Percentiles rank a stretch among this genome's conserved stretches.
phyloP scores from a whole-genome alignment of 2,888 invertebrate species.

The Lissocephala sabroskyi region DNA sequence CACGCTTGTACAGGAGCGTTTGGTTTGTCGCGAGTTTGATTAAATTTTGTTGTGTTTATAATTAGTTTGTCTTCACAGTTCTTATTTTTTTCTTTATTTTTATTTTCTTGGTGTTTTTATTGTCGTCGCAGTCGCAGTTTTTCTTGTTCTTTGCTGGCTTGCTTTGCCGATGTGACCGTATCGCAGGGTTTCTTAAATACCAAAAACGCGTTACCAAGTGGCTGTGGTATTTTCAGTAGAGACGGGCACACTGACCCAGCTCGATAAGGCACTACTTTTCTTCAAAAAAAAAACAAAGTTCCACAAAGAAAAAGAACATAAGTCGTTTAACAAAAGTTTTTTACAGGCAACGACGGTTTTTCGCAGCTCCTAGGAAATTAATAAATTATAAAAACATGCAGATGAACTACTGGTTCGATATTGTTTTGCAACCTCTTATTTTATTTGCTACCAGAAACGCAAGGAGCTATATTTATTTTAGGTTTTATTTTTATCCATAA shows the following conservation, averaged over 20 bases:
- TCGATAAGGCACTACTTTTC: constrained; percentile 25
- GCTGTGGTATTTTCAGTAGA: neutral
- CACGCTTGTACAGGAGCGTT: neutral
- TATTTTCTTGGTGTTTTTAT: constrained; percentile 5
- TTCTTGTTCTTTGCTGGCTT: neutral
- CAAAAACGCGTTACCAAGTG: neutral
- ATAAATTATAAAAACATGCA: too few relatives aligned
- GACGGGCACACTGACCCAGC: too few relatives aligned
- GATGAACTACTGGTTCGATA: too few relatives aligned
- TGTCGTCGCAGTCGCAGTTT: constrained; percentile 5
- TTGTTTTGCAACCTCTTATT: too few relatives aligned
- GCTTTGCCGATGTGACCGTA: constrained; percentile 1
- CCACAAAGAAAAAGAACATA: too few relatives aligned
- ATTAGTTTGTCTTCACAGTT: neutral
- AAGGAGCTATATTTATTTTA: too few relatives aligned
- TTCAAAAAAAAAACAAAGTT: constrained; percentile 36
- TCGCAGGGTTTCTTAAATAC: neutral
- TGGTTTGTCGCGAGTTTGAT: neutral
- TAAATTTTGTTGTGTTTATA: neutral
- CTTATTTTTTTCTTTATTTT: neutral
- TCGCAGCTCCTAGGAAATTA: too few relatives aligned
- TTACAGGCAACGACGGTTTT: too few relatives aligned
- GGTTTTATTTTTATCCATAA: too few relatives aligned
- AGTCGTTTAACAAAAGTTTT: too few relatives aligned
- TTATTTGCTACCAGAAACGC: too few relatives aligned